A percentile compares a stretch with the other conserved stretches of the same genome.
Evolutionary conservation across 2,888 invertebrate species (phyloP).

Genomic region (Nomada ferruginata): DNA sequence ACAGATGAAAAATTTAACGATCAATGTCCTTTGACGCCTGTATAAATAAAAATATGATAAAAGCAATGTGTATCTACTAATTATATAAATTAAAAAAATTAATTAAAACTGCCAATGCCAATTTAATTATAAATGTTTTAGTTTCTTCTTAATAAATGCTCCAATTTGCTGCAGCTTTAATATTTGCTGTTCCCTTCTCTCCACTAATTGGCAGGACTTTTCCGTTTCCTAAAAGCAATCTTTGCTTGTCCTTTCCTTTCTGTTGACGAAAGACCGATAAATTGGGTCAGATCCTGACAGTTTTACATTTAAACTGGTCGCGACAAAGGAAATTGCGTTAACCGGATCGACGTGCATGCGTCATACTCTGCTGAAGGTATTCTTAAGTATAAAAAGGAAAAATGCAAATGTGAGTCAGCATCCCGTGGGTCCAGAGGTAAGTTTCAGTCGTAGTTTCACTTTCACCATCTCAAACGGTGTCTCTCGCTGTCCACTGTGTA

Average conservation of each 20-base stretch:
- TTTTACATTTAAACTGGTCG: background rate
- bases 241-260: background rate
- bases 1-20: too few species aligned
- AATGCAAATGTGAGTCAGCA: slow-evolving; percentile 39
- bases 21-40: too few species aligned
- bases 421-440: slow-evolving; percentile 43
- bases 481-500: slow-evolving; percentile 12
- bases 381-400: slow-evolving; percentile 4
- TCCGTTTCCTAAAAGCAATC: background rate
- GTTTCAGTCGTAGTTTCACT: slow-evolving; percentile 59
- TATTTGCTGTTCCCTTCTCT: background rate
- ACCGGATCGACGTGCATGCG: slow-evolving; percentile 19
- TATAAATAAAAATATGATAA: too few species aligned
- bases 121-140: too few species aligned
- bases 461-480: slow-evolving; percentile 58
- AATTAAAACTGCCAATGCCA: too few species aligned
- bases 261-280: background rate
- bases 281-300: slow-evolving; percentile 23
- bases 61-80: too few species aligned
- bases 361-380: slow-evolving; percentile 22
- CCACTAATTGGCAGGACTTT: background rate
- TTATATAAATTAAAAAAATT: too few species aligned
- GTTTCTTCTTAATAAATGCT: too few species aligned
- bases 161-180: background rate
- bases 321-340: slow-evolving; percentile 53